These are phyloP conservation scores for Lophotriccus pileatus DNA, from an alignment of 2,797 vertebrate genomes.

Conservation along the genomic window DNA sequence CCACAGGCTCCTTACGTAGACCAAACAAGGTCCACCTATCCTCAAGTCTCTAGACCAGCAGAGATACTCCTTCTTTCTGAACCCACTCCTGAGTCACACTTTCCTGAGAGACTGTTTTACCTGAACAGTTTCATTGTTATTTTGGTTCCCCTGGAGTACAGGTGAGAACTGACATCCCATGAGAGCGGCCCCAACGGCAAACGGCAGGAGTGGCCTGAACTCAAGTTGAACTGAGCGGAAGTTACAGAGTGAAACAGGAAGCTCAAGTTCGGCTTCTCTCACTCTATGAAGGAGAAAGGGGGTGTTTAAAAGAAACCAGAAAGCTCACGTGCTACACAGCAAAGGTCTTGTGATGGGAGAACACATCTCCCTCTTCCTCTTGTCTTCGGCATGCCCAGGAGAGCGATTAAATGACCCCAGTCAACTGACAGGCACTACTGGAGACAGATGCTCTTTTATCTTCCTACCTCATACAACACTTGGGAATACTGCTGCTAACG, in stretches of 20 bases:
- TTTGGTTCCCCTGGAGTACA: slow-evolving; percentile 2
- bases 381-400: not conserved
- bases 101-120: slow-evolving; percentile 23
- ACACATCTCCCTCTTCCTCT: not conserved
- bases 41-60: not conserved
- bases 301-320: slow-evolving; percentile 17
- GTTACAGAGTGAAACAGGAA: slow-evolving; percentile 56
- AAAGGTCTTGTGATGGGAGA: not conserved
- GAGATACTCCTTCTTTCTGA: not conserved
- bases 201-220: not conserved
- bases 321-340: not conserved
- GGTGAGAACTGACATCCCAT: not conserved
- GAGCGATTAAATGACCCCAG: not conserved
- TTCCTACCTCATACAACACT: not conserved
- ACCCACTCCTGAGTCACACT: not conserved
- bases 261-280: slow-evolving; percentile 11
- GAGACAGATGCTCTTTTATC: not conserved
- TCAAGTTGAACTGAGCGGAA: slow-evolving; percentile 24
- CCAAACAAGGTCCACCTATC: not conserved
- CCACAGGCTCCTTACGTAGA: not conserved
- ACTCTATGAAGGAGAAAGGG: slow-evolving; percentile 13
- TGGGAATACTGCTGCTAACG: not conserved
- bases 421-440: not conserved
- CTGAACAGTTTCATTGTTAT: slow-evolving; percentile 52
- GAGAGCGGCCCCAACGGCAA: not conserved